Base-by-base conservation (phyloP, 2,113 vertebrate species). In the Dipodomys ordii region DNA sequence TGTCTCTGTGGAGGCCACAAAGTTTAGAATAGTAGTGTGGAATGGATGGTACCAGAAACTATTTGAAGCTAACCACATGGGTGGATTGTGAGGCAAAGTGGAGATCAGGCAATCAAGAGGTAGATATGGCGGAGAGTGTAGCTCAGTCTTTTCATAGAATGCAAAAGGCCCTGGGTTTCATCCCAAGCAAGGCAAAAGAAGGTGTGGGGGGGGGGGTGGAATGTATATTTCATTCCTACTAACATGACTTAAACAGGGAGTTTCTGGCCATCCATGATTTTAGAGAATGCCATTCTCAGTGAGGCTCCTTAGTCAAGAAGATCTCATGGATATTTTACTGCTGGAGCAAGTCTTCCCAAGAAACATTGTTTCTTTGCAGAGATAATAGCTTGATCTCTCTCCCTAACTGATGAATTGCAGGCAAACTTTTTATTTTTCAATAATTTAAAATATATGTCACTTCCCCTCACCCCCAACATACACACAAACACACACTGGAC, bases 371-470 rank as follows among this genome's bases (percentile, higher is more conserved):
- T 87, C 64, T 73, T 57, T 65, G 62, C 12, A 64, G 30, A 53
- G 32, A 60, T 22, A 73, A 71, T 35, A 28, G 28, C 39, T 83
- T 78, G n/a, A 25, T 25, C 39, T 18, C n/a, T n/a, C 18, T 77
- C 53, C 28, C 74, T 13, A 64, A 16, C 28, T 30, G 8, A 67
- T 22, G 4, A 83, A 39, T 9, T 46, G 67, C 64, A 60, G 3
- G 12, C 25, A 78, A 83, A 53, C 44, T 71, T 89, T 81, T 93
- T 74, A 80, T 78, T 88, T 96, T 87, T 93, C 82, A 68, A 6
- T 23, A 44, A 32, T 90, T 91, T 74, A 76, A 76, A 79, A 69
- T 35, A 12, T 67, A 44, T 7, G 39, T 39, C 39, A 39, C 39
- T 39, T 39, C 39, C 39, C 39, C 39, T 39, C 3, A 5, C 28